Evolutionary conservation across 2,888 invertebrate species (phyloP).

Genomic region (Tetropium fuscum): DNA sequence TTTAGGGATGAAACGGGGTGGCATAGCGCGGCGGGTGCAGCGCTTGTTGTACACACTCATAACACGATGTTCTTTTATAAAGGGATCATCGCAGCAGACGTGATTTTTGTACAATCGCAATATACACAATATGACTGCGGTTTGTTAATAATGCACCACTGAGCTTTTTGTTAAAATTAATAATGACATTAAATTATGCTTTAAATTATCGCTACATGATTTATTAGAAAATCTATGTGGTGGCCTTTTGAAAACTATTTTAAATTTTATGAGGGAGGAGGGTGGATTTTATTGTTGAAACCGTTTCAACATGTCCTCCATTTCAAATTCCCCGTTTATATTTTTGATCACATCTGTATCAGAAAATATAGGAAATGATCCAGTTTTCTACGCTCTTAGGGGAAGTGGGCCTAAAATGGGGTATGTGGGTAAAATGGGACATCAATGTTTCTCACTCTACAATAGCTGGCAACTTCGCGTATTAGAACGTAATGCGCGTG

Average conservation of each 20-base stretch:
- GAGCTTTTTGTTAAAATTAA: conserved; percentile 25
- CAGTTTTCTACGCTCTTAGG: no score
- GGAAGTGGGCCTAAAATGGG: no score
- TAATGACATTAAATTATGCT: conserved; percentile 26
- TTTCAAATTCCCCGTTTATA: no score
- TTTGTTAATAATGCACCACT: conserved; percentile 23
- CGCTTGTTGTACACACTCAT: conserved; percentile 19
- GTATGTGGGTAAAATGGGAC: no score
- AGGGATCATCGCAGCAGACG: conserved; percentile 20
- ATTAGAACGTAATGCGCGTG: no score
- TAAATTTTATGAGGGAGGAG: background rate
- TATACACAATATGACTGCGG: conserved; percentile 12
- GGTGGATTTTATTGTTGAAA: no score
- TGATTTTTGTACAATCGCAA: conserved; percentile 22
- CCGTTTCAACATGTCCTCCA: no score
- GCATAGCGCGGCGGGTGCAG: conserved; percentile 23
- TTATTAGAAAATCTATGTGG: conserved; percentile 2
- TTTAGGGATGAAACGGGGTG: conserved; percentile 21
- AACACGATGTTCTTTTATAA: conserved; percentile 27
- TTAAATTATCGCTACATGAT: conserved; percentile 22
- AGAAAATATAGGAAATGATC: no score
- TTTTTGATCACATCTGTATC: no score
- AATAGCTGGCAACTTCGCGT: no score
- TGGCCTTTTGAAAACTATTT: background rate
- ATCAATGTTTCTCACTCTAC: no score